Percentiles rank a stretch among this genome's conserved stretches.
Conservation (phyloP, 2,888 invertebrate genomes). For the Ariolimax columbianus region DNA sequence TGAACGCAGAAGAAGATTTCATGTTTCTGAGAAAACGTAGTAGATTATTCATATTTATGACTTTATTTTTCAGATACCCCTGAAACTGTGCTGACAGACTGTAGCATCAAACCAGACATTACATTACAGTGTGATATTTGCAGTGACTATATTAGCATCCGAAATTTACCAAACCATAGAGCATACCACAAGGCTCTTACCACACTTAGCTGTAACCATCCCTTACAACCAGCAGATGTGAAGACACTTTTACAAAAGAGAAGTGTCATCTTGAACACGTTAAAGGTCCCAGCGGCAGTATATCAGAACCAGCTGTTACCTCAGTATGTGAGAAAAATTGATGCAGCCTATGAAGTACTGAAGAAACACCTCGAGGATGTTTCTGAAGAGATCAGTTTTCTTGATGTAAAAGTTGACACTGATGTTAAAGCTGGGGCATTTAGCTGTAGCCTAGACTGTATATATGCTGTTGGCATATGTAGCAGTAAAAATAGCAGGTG, state of each 20-base stretch:
- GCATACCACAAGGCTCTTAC: constrained; percentile 71
- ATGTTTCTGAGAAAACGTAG: no score
- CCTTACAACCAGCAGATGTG: constrained; percentile 61
- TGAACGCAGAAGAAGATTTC: no score
- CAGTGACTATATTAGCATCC: constrained; percentile 64
- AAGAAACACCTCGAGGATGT: constrained; percentile 72
- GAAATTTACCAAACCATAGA: constrained; percentile 67
- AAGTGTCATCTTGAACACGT: constrained; percentile 63
- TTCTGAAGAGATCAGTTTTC: constrained; percentile 66
- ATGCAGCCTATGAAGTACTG: constrained; percentile 75
- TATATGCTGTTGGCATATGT: constrained; percentile 70
- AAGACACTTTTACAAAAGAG: constrained; percentile 67
- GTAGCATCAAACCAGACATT: constrained; percentile 67
- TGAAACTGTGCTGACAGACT: constrained; percentile 66
- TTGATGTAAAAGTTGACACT: constrained; percentile 65
- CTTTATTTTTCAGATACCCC: constrained; percentile 66
- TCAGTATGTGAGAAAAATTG: constrained; percentile 58
- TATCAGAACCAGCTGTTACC: constrained; percentile 61
- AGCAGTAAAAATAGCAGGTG: constrained; percentile 70
- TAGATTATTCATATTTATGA: background rate
- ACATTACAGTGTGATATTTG: constrained; percentile 71
- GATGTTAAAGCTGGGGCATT: constrained; percentile 67
- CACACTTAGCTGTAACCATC: constrained; percentile 62
- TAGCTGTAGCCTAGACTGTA: constrained; percentile 68
- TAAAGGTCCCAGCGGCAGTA: constrained; percentile 58